Conservation (phyloP, 37 sponge, comb jelly and placozoan genomes). For the Halichondria panicea region DNA sequence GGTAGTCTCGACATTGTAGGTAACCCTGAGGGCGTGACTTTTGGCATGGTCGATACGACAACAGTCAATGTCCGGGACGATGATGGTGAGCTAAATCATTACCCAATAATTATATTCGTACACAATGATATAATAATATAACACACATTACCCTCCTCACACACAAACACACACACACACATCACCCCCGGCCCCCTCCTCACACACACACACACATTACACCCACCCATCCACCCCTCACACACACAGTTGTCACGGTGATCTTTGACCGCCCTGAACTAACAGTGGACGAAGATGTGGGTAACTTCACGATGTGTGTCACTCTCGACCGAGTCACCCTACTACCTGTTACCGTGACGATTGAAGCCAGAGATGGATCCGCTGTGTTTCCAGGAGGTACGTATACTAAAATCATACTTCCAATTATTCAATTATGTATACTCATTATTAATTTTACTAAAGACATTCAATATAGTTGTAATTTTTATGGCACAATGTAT, state of each 20-base stretch:
- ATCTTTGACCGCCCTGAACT: slow-evolving; percentile 4
- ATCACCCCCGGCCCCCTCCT: no score
- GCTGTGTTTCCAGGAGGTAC: not conserved
- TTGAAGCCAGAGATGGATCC: not conserved
- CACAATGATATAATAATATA: no score
- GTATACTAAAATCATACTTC: not conserved
- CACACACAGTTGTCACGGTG: slow-evolving; percentile 26
- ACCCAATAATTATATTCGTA: no score
- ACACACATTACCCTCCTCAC: not conserved
- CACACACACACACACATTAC: no score
- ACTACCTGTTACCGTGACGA: not conserved
- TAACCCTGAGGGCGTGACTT: not conserved
- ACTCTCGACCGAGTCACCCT: not conserved
- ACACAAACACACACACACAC: not conserved
- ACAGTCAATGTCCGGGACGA: slow-evolving; percentile 17
- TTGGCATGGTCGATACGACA: not conserved
- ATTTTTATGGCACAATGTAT: no score
- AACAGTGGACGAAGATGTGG: slow-evolving; percentile 1
- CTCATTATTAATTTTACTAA: no score
- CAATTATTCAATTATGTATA: no score
- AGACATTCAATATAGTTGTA: no score
- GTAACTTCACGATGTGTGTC: slow-evolving; percentile 11
- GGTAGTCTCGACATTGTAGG: not conserved
- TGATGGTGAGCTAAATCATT: slow-evolving; percentile 4
- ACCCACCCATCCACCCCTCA: no score